A percentile compares a stretch with the other conserved stretches of the same genome.
phyloP scores from a whole-genome alignment of 2,113 vertebrate genomes.

The Labrus mixtus region DNA sequence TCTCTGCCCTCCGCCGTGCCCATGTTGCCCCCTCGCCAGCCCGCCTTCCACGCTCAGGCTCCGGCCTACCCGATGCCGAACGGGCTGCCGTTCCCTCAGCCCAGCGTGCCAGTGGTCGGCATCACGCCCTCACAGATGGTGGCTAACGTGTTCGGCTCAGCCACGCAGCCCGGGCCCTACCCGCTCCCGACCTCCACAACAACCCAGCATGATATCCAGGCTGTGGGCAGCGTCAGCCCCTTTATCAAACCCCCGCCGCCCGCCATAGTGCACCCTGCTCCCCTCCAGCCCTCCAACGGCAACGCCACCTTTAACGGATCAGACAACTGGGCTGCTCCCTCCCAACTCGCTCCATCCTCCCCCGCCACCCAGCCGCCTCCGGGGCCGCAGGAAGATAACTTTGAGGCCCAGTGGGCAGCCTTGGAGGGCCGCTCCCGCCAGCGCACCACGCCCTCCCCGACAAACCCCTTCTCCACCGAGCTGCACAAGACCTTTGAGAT shows the following conservation, averaged over 20 bases:
- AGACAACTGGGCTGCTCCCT: conserved; percentile 84
- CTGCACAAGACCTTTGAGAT: conserved; percentile 99
- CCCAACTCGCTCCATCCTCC: conserved; percentile 58
- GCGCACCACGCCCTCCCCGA: conserved; percentile 94
- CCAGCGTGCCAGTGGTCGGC: conserved; percentile 92
- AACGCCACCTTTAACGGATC: conserved; percentile 90
- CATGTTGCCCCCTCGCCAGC: conserved; percentile 89
- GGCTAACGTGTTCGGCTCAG: conserved; percentile 94
- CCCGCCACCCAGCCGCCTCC: conserved; percentile 48
- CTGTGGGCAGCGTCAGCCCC: conserved; percentile 73
- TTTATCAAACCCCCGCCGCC: conserved; percentile 85
- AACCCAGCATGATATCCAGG: conserved; percentile 57
- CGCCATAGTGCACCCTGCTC: conserved; percentile 43
- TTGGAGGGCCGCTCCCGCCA: conserved; percentile 92
- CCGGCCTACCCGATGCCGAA: conserved; percentile 89
- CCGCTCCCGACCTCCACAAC: conserved; percentile 65
- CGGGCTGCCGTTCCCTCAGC: conserved; percentile 88
- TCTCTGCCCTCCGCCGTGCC: conserved; percentile 86
- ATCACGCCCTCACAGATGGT: conserved; percentile 99
- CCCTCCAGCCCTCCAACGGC: conserved; percentile 84
- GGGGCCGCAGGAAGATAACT: conserved; percentile 86
- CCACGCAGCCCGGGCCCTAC: conserved; percentile 86
- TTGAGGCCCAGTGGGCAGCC: conserved; percentile 97
- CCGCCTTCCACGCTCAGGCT: conserved; percentile 84
- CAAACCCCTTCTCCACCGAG: conserved; percentile 98